A percentile compares a stretch with the other conserved stretches of the same genome.
These are phyloP conservation scores for Engystomops pustulosus DNA, from an alignment of 2,113 vertebrate genomes.

Conservation along the genomic window DNA sequence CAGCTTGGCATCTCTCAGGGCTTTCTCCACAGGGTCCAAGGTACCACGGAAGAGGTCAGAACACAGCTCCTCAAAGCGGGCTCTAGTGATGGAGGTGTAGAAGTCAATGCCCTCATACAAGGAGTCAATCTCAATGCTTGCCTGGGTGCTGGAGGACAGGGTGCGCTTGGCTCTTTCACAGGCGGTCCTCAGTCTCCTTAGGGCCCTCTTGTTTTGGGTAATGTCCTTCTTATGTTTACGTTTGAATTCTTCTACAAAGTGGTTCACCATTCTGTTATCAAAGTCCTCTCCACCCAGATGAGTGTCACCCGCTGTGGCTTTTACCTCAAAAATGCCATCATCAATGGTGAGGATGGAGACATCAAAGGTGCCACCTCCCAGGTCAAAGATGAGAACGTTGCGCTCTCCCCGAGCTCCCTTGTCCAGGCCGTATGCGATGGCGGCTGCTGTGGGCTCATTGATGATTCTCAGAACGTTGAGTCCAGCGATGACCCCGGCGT, in stretches of 20 bases:
- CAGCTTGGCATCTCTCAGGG: constrained; percentile 76
- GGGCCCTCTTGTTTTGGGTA: constrained; percentile 84
- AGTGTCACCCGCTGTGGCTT: constrained; percentile 16
- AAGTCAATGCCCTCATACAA: constrained; percentile 89
- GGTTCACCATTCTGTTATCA: constrained; percentile 87
- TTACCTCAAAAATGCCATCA: constrained; percentile 81
- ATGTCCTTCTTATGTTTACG: constrained; percentile 89
- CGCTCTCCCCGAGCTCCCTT: no score
- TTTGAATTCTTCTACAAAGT: constrained; percentile 88
- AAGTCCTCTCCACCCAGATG: constrained; percentile 83
- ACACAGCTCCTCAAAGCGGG: constrained; percentile 85
- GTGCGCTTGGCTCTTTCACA: constrained; percentile 85
- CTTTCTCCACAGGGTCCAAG: constrained; percentile 87
- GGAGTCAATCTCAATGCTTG: constrained; percentile 88
- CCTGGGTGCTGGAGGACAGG: constrained; percentile 86
- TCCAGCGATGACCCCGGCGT: constrained; percentile 82
- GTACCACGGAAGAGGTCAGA: constrained; percentile 88
- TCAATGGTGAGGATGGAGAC: constrained; percentile 90
- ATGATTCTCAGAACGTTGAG: constrained; percentile 79
- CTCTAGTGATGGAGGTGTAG: constrained; percentile 60
- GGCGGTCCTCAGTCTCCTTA: constrained; percentile 83
- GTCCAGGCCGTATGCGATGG: constrained; percentile 79
- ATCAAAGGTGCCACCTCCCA: constrained; percentile 95
- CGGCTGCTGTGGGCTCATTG: constrained; percentile 82
- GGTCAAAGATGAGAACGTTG: constrained; percentile 79